Base-by-base conservation (phyloP, 1,140 invertebrate genomes). In the Drosophila subobscura region DNA sequence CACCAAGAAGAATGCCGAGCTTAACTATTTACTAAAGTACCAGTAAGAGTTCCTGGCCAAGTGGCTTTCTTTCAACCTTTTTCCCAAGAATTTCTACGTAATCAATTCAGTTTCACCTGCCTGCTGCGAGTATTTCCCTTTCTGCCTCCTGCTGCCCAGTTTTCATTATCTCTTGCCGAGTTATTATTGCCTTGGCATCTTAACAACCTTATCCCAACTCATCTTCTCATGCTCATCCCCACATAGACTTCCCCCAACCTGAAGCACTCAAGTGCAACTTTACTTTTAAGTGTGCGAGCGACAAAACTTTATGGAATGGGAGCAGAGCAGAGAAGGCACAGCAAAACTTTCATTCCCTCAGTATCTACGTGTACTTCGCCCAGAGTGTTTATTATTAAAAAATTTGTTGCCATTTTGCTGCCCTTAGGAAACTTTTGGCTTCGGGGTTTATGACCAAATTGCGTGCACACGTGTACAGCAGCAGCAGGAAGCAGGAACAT, bases 361-460 rank as follows among this genome's bases (percentile, higher is more conserved):
- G 45, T 50, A 41, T 14, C 29, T 8, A 10, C 33, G 12, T 47
- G 10, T 12, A 52, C 44, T 41, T 52, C 54, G 16, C 44, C 14
- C 25, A 23, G 25, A 49, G 33, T 75, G 79, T 84, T 84, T 85
- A 80, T 86, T 85, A 86, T 86, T 81, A 86, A 86, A 80, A 86
- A 85, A 80, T 77, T 80, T 85, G 81, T 77, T 79, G 77, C 66
- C 72, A 68, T 64, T 77, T 76, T 71, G n/a, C 72, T 79, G 71
- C 51, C 61, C 59, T 64, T 47, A 63, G 64, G 68, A 65, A 83
- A 74, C 73, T 54, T 27, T 37, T 72, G 74, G 44, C n/a, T 77
- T 20, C 61, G 16, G 55, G 63, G 51, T 76, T 85, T 84, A 79
- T 84, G 72, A 72, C 45, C 65, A 78, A 61, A 53, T 49, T 66